Evolutionary conservation across 2,797 vertebrate genomes (phyloP), one percentile per base, ranked within the genome.

Genomic region (Paratrypauchen microcephalus): DNA sequence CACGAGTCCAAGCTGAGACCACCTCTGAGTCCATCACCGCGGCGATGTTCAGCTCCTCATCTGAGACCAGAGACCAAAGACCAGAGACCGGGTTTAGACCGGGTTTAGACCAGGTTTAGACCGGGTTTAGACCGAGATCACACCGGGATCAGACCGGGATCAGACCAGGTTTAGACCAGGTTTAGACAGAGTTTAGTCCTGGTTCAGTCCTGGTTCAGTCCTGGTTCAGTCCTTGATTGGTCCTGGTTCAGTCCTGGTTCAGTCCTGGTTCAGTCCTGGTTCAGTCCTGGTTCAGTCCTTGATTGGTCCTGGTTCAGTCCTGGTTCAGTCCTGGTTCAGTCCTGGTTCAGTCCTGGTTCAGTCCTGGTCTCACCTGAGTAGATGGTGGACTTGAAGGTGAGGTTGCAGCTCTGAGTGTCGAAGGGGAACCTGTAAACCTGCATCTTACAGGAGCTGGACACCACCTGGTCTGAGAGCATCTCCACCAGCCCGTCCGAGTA

Each of bases 401-500:
- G 63, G 45, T 9, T 50, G 39, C 63, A 65, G 26, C 23, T 24
- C 41, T 65, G 63, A 1, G 45, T 28, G 63, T 65, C 63, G 63
- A 65, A 65, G 63, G 63, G 63, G 16, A 65, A 65, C 6, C 28
- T 24, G 21, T 65, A 47, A 30, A 65, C 63, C 0, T 65, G 63
- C 63, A 65, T 65, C 45, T 26, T 65, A 18, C 63, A 65, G 63
- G 41, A 26, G 24, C 41, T 65, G 63, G 47, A 9, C 0, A 65
- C 13, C 2, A 65, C 23, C 12, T 28, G 45, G 4, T 65, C 45
- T 4, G 6, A 48, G 26, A 48, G 16, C 1, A 19, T 2, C 16
- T 28, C 24, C 23, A 65, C 63, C 24, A 18, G 16, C 1, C 63
- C 63, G 3, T 47, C 24, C 0, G 21, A 28, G 24, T 18, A 48